Conservation (phyloP, 1,140 invertebrate species). For the Bicyclus anynana region DNA sequence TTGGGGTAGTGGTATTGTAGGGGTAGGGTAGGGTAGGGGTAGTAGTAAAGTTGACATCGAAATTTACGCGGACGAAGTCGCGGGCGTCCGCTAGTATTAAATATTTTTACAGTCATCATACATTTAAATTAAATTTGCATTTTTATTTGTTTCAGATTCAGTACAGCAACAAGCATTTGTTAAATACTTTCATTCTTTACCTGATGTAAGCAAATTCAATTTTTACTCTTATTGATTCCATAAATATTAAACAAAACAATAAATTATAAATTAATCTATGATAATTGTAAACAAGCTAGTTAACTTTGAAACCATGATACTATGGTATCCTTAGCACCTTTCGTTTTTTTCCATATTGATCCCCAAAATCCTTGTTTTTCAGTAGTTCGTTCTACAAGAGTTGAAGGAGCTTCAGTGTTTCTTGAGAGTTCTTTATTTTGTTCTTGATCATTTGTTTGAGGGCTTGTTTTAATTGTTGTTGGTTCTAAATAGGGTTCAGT, state of each 20-base stretch:
- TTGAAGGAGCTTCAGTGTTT: slow-evolving; percentile 6
- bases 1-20: too few species aligned
- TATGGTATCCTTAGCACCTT: slow-evolving; percentile 76
- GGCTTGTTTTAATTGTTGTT: not conserved
- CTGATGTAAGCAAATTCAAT: slow-evolving; percentile 75
- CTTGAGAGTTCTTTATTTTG: slow-evolving; percentile 15
- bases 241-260: not conserved
- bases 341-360: slow-evolving; percentile 73
- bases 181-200: slow-evolving; percentile 77
- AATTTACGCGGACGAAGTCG: too few species aligned
- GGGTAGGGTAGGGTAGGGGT: too few species aligned
- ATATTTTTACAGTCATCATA: slow-evolving; percentile 1
- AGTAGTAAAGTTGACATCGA: too few species aligned
- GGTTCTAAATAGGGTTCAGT: slow-evolving; percentile 1
- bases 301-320: slow-evolving; percentile 62
- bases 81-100: too few species aligned
- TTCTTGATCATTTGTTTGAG: not conserved
- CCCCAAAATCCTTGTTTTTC: slow-evolving; percentile 76
- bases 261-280: slow-evolving; percentile 2
- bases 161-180: slow-evolving; percentile 79
- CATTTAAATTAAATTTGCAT: not conserved
- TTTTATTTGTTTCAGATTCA: slow-evolving; percentile 75
- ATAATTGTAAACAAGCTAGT: not conserved
- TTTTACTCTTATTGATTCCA: not conserved
- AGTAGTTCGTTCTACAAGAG: slow-evolving; percentile 36